These are phyloP conservation scores for Drosophila cardini DNA, from an alignment of 1,140 invertebrate species.

Conservation along the genomic window DNA sequence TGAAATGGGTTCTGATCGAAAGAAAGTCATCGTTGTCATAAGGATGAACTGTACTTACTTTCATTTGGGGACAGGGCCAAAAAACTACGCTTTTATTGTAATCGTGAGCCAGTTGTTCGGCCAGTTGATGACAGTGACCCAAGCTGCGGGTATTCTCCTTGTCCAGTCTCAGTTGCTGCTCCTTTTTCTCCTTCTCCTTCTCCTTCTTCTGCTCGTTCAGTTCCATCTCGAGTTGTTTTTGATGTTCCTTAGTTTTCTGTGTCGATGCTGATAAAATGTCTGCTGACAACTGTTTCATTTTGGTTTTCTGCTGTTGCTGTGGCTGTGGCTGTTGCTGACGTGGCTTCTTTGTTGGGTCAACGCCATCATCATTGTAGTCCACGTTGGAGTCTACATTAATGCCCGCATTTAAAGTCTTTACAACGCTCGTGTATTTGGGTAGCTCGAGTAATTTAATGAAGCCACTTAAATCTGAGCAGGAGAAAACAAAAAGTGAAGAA, in stretches of 20 bases:
- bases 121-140: constrained; percentile 76
- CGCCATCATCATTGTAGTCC: constrained; percentile 32
- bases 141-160: constrained; percentile 51
- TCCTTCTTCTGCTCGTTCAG: constrained; percentile 22
- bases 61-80: constrained; percentile 84
- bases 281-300: constrained; percentile 56
- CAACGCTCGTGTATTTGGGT: constrained; percentile 81
- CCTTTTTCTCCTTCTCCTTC: constrained; percentile 21
- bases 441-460: constrained; percentile 84
- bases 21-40: constrained; percentile 2
- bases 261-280: constrained; percentile 48
- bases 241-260: constrained; percentile 31
- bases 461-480: constrained; percentile 79
- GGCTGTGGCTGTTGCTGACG: constrained; percentile 49
- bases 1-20: constrained; percentile 1
- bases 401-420: constrained; percentile 83
- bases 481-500: constrained; percentile 46
- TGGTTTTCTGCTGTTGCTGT: constrained; percentile 47
- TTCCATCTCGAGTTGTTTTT: constrained; percentile 14
- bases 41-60: constrained; percentile 72
- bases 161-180: constrained; percentile 17
- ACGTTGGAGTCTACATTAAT: constrained; percentile 76
- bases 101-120: constrained; percentile 71
- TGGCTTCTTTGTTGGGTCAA: not conserved
- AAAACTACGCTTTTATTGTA: constrained; percentile 81